Evolutionary conservation across 1,140 invertebrate genomes (phyloP).

Genomic region (Procambarus clarkii): DNA sequence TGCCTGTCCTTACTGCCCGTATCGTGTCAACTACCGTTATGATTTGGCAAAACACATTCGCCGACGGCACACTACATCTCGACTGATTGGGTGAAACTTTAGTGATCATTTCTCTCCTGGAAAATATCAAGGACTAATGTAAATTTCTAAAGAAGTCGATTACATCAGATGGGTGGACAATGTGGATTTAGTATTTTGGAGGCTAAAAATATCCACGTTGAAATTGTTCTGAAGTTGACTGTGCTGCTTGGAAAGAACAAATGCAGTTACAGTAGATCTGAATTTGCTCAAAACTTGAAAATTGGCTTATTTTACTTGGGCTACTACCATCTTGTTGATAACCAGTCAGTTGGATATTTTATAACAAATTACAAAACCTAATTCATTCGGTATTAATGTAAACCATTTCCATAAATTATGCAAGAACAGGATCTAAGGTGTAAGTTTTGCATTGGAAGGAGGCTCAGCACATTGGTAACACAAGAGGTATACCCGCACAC

Average conservation of each 20-base stretch:
- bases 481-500: too few species aligned
- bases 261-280: not conserved
- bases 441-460: too few species aligned
- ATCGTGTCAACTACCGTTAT: slow-evolving; percentile 51
- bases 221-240: not conserved
- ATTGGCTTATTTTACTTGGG: not conserved
- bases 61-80: slow-evolving; percentile 14
- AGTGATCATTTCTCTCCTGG: not conserved
- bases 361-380: too few species aligned
- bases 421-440: too few species aligned
- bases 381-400: too few species aligned
- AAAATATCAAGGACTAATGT: not conserved
- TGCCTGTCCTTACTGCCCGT: slow-evolving; percentile 47
- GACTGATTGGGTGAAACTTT: not conserved
- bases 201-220: not conserved
- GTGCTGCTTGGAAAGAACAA: not conserved
- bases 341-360: too few species aligned
- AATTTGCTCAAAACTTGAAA: not conserved
- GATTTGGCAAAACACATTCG: slow-evolving; percentile 45
- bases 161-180: not conserved
- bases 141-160: not conserved
- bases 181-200: not conserved
- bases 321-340: too few species aligned
- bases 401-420: too few species aligned
- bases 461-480: too few species aligned